Evolutionary conservation across 2,888 invertebrate genomes (phyloP), one percentile per base, ranked within the genome.

Genomic region (Chrysotoxum bicinctum): DNA sequence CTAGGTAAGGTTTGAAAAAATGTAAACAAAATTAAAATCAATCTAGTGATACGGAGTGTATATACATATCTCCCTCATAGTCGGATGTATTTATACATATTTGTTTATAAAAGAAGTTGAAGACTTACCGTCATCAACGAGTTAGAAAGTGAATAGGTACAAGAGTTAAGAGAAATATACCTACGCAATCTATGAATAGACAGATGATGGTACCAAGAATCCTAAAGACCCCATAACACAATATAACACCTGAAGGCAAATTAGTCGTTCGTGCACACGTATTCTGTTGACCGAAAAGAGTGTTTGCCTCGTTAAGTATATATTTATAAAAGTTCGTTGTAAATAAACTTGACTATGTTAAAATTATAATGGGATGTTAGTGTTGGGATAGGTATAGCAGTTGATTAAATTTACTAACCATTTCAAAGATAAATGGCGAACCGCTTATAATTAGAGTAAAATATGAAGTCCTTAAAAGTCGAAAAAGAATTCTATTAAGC

Each of bases 291-390:
- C 79, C 83, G 74, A 84, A 70, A 66, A 35, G 19, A 14, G 58
- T 19, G 21, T 37, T 74, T 56, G 26, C 16, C 45, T 19, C 37
- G 19, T 45, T 60, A 45, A 43, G 32, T 48, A 19, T 30, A 45
- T 30, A 64, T 14, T 37, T 60, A 23, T 72, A 72, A 43, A 62
- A 72, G 74, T 70, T 70, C 23, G 70, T 21, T 74, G 79, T 68
- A 80, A 76, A 70, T 48, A 79, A 32, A 74, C 83, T 79, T 70
- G 56, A 64, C 69, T 83, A 43, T 74, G 78, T 74, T 74, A 32
- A 74, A 74, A 83, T 58, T 73, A 64, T 78, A 77, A 82, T 82
- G 66, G 72, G 32, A 72, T 40, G 45, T 26, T 35, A 50, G 48
- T 58, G 58, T 56, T 12, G 48, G 40, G 26, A 16, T 12, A 21